Percentiles rank a stretch among this genome's conserved stretches.
These are phyloP conservation scores for Daphoenositta chrysoptera DNA, from an alignment of 2,113 vertebrate genomes.

Conservation along the genomic window DNA sequence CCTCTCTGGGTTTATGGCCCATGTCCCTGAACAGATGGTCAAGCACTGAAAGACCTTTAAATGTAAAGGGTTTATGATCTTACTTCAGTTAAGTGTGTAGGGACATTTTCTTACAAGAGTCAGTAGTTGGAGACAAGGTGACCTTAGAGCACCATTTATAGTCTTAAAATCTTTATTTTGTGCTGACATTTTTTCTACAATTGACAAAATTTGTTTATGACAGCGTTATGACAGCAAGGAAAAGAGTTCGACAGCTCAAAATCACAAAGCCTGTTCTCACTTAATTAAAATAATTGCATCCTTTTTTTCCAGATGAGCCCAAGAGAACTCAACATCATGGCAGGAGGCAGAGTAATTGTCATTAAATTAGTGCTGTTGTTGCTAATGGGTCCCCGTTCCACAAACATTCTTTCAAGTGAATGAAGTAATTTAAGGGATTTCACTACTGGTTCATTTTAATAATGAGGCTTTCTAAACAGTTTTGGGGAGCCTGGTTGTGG, in stretches of 20 bases:
- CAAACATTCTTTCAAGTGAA: neutral
- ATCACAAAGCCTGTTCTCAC: neutral
- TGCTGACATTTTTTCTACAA: neutral
- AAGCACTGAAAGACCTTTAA: slow-evolving; percentile 41
- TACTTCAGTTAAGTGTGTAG: slow-evolving; percentile 2
- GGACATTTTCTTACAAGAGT: neutral
- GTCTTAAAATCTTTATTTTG: neutral
- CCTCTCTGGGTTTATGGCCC: neutral
- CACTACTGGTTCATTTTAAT: neutral
- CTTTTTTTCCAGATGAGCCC: neutral
- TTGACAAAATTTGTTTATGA: neutral
- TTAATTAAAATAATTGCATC: slow-evolving; percentile 5
- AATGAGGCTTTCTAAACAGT: neutral
- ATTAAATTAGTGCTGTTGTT: neutral
- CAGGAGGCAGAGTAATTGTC: neutral
- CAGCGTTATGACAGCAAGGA: neutral
- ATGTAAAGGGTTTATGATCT: slow-evolving; percentile 61
- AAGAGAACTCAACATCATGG: neutral
- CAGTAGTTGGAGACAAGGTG: neutral
- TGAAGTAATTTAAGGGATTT: neutral
- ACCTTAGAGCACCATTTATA: neutral
- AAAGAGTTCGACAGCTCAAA: neutral
- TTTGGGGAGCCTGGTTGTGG: neutral
- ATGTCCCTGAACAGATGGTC: slow-evolving; percentile 48
- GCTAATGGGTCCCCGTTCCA: neutral